These are phyloP conservation scores for Drosophila ambigua DNA, from an alignment of 1,140 invertebrate species.

Conservation along the genomic window DNA sequence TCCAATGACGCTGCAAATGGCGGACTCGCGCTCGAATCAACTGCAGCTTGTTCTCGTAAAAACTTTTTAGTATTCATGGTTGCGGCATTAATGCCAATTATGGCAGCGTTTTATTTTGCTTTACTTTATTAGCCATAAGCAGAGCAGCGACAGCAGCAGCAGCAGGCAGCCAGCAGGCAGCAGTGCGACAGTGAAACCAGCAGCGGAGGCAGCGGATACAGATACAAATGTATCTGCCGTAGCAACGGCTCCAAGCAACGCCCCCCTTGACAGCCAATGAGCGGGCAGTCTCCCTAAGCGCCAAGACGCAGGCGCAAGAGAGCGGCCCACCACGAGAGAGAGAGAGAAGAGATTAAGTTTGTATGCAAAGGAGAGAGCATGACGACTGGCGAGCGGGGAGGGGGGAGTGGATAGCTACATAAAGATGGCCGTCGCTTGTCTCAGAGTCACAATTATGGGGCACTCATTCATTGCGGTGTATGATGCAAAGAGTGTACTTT, in stretches of 20 bases:
- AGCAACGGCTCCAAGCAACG: conserved; percentile 44
- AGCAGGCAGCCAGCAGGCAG: neutral
- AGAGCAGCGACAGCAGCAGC: conserved; percentile 11
- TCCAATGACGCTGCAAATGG: neutral
- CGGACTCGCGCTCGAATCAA: conserved; percentile 25
- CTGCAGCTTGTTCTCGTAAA: conserved; percentile 58
- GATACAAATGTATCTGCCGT: conserved; percentile 40
- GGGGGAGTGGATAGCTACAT: conserved; percentile 18
- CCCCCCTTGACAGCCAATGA: conserved; percentile 47
- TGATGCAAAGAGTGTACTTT: conserved; percentile 65
- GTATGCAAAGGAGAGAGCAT: neutral
- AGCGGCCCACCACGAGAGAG: conserved; percentile 3
- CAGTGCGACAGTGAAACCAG: neutral
- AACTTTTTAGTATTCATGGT: conserved; percentile 79
- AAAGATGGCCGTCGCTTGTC: conserved; percentile 64
- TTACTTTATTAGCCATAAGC: conserved; percentile 63
- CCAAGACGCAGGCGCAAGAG: conserved; percentile 38
- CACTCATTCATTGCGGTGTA: conserved; percentile 81
- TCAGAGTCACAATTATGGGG: conserved; percentile 77
- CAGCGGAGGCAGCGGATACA: conserved; percentile 5
- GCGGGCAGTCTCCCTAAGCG: neutral
- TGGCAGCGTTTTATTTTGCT: conserved; percentile 72
- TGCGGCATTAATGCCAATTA: conserved; percentile 76
- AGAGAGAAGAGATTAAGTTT: conserved; percentile 26
- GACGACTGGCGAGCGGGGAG: neutral